Evolutionary conservation across 2,797 vertebrate species (phyloP), one percentile per base, ranked within the genome.

Genomic region (Chaetophractus vellerosus): DNA sequence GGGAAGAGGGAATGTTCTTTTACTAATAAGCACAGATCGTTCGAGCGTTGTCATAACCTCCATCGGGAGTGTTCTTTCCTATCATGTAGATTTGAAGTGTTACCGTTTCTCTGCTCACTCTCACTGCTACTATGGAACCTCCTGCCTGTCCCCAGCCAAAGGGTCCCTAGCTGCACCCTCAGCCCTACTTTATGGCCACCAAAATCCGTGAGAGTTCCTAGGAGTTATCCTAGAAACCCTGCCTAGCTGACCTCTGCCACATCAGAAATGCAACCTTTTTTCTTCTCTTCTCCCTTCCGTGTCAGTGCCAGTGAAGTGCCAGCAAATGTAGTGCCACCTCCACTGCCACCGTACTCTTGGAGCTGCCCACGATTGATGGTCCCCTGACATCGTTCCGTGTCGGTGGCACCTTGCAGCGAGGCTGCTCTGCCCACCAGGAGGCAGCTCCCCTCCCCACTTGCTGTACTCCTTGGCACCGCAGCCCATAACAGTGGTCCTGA

Each of bases 11-110:
- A 63, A 88, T 1, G 24, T 68, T 57, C 80, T 68, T 90, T 90
- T 31, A 92, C 55, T 52, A 68, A 24, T 87, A 92, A 86, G 28
- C n/a, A n/a, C 48, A 82, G n/a, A 12, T 52, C n/a, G 19, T 91
- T 66, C 24, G 28, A 55, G 48, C 16, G 19, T 15, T 78, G 33
- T 95, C 59, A 48, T 11, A 91, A 61, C 23, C 63, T 36, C 64
- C 31, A 79, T n/a, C 61, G 50, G 52, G 84, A 52, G 66, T 63
- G 69, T 50, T 84, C 12, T 74, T 74, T 87, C 15, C 41, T 68
- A 45, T 11, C 4, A 50, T 33, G 33, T 48, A 79, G 26, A 55
- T 21, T 31, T 36, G 45, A 48, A 66, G 55, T 16, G 7, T 50
- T 68, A 41, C 14, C 74, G 38, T 41, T 81, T 78, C 45, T 93